phyloP scores from a whole-genome alignment of 2,797 vertebrate genomes.

The Nyctalus aviator region DNA sequence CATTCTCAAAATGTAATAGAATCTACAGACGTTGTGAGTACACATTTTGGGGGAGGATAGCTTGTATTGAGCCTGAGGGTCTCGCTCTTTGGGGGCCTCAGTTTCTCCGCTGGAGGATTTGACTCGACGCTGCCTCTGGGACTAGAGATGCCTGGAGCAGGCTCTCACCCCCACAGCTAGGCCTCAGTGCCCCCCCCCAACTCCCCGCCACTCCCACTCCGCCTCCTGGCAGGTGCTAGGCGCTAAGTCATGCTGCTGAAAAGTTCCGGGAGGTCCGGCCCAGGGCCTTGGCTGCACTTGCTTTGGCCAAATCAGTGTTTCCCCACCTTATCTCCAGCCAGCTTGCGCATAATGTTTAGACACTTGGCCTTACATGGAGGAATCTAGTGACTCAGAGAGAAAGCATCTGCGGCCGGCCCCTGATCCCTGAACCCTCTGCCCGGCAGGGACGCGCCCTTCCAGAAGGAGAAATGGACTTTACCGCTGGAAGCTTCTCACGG shows the following conservation, averaged over 20 bases:
- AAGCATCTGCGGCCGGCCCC: not conserved
- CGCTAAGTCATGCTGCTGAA: not conserved
- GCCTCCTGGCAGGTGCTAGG: constrained; percentile 44
- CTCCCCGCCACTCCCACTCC: too few relatives aligned
- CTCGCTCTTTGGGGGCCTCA: not conserved
- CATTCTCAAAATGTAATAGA: too few relatives aligned
- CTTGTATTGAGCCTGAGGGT: too few relatives aligned
- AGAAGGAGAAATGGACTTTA: not conserved
- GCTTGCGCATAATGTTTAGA: constrained; percentile 56
- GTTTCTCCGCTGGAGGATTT: not conserved
- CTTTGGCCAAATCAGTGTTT: constrained; percentile 21
- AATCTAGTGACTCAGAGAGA: constrained; percentile 61
- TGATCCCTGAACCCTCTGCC: not conserved
- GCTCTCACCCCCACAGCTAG: not conserved
- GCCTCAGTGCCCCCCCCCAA: not conserved
- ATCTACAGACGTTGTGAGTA: too few relatives aligned
- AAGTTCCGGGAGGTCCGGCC: not conserved
- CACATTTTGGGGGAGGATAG: too few relatives aligned
- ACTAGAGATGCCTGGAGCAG: not conserved
- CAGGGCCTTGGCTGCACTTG: not conserved
- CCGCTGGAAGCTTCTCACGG: not conserved
- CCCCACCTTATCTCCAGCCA: constrained; percentile 52
- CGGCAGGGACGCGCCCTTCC: not conserved
- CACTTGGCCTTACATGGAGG: not conserved
- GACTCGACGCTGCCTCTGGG: not conserved